Base-by-base conservation (phyloP, 2,113 vertebrate genomes). In the Sylvietta virens region DNA sequence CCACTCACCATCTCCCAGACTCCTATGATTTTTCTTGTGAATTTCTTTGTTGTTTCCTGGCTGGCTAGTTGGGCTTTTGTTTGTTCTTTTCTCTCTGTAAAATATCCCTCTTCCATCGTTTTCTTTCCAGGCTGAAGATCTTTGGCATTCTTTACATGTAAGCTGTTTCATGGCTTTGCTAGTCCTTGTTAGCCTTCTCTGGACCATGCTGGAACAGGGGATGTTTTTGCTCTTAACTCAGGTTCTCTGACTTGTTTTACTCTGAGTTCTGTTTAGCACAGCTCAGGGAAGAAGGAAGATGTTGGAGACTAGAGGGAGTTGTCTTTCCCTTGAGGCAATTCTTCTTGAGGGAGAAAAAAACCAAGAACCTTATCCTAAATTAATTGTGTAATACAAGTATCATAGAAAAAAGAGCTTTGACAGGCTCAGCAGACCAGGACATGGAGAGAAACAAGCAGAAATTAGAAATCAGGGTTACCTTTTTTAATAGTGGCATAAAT, bases 111-210 rank as follows among this genome's bases (percentile, higher is more conserved):
- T 78, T 94, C 11, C 15, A 42, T 45, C 0, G 9, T 73, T 78
- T 77, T 9, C 27, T 74, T 57, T 88, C 37, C 26, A 66, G 40
- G 17, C 14, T 40, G 27, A 60, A 56, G 45, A 37, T 24, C 11
- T 74, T 78, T 0, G 0, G 8, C 9, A 31, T 70, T 91, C 56
- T 28, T 60, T 56, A 42, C 1, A 0, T 26, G 5, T 66, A 26
- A 66, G 19, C 28, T 73, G 6, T 45, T 85, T n/a, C 5, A 18
- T 64, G 54, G 31, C 31, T 83, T 83, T 57, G 3, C 17, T 79
- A 73, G 17, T 66, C 50, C 13, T 48, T 93, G 39, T 42, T 65
- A 56, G 3, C n/a, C 27, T 83, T 83, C 51, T 86, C 22, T 31
- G 45, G 53, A 74, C 20, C 22, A 57, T 66, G 13, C 27, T 82